phyloP scores from a whole-genome alignment of 2,797 vertebrate genomes.

The Rhinogobio ventralis region DNA sequence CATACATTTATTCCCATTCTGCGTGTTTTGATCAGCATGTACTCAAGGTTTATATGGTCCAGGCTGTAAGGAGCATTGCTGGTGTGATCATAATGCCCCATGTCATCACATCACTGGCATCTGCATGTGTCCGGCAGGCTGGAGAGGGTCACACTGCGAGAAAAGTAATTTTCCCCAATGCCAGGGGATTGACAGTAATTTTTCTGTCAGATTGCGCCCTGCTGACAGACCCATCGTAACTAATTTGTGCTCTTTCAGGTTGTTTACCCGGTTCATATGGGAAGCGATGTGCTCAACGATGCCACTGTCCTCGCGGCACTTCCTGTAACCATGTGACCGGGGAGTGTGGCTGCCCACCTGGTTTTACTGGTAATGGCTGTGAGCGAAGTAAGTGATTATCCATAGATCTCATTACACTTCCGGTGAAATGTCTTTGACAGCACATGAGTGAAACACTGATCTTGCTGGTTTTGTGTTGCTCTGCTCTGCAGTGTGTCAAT shows the following conservation, averaged over 20 bases:
- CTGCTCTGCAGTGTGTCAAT: constrained; percentile 74
- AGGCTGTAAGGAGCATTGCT: constrained; percentile 74
- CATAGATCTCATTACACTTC: background rate
- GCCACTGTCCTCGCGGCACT: constrained; percentile 70
- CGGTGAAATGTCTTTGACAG: background rate
- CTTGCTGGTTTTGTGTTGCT: background rate
- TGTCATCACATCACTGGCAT: constrained; percentile 76
- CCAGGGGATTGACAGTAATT: background rate
- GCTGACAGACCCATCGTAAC: constrained; percentile 4
- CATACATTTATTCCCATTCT: background rate
- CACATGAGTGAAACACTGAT: background rate
- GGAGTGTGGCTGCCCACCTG: constrained; percentile 77
- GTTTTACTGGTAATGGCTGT: constrained; percentile 75
- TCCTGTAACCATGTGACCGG: constrained; percentile 82
- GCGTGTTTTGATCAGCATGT: constrained; percentile 72
- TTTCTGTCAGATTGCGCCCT: constrained; percentile 36
- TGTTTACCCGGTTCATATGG: constrained; percentile 82
- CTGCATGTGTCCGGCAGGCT: constrained; percentile 78
- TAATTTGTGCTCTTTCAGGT: constrained; percentile 67
- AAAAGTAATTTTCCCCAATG: constrained; percentile 68
- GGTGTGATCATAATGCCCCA: constrained; percentile 68
- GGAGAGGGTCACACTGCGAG: constrained; percentile 78
- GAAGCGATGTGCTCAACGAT: constrained; percentile 73
- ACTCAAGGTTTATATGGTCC: constrained; percentile 72
- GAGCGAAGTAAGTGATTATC: constrained; percentile 74